Conservation (phyloP, 2,888 invertebrate species). For the Crematogaster levior region DNA sequence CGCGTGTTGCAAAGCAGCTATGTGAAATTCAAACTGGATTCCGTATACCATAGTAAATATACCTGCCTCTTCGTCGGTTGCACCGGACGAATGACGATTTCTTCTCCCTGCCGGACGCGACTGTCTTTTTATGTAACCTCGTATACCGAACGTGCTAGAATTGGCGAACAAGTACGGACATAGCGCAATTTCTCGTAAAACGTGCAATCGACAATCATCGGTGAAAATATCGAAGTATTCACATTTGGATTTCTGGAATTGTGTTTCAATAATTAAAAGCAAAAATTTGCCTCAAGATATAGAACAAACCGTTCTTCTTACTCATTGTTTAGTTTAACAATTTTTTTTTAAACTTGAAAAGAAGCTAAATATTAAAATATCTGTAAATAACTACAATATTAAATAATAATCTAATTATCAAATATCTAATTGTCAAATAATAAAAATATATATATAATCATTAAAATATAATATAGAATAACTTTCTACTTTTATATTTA, state of each 20-base stretch:
- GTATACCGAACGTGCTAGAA: slow-evolving; percentile 5
- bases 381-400: too few species aligned
- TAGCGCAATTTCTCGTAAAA: not conserved
- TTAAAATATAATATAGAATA: not conserved
- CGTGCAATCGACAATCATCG: not conserved
- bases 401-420: too few species aligned
- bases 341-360: not conserved
- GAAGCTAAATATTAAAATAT: not conserved
- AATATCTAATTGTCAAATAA: too few species aligned
- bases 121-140: slow-evolving; percentile 4
- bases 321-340: not conserved
- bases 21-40: slow-evolving; percentile 41
- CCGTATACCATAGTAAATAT: slow-evolving; percentile 25
- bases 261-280: not conserved
- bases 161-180: not conserved
- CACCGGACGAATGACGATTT: slow-evolving; percentile 6
- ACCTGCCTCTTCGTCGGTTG: not conserved
- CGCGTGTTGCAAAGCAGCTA: slow-evolving; percentile 36
- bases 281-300: not conserved
- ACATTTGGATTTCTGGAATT: not conserved
- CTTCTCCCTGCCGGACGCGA: not conserved
- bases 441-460: not conserved
- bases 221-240: not conserved
- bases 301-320: too few species aligned
- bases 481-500: not conserved